Conservation (phyloP, 1,140 invertebrate species). For the Globodera ellingtonae region DNA sequence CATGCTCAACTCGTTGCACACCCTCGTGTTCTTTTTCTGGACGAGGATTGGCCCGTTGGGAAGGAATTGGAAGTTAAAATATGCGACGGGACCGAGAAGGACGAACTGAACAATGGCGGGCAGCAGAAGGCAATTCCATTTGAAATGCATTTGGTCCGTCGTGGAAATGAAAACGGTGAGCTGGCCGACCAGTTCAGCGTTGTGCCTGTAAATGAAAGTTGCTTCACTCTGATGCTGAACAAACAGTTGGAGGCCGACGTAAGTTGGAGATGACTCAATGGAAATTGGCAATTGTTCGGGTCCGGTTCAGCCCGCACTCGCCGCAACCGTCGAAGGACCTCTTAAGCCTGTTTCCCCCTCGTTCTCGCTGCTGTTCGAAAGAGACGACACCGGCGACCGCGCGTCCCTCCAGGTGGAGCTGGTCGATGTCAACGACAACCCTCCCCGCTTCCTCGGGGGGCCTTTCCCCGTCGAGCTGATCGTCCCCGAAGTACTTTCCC, state of each 20-base stretch:
- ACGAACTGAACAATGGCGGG: not conserved
- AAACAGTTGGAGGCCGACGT: slow-evolving; percentile 17
- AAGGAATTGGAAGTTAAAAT: slow-evolving; percentile 25
- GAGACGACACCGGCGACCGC: not conserved
- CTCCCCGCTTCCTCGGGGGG: slow-evolving; percentile 15
- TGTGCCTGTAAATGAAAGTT: slow-evolving; percentile 15
- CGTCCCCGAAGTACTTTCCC: slow-evolving; percentile 2
- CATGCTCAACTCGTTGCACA: not conserved
- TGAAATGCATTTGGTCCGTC: not conserved
- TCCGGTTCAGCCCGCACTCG: not conserved
- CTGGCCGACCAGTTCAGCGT: slow-evolving; percentile 11
- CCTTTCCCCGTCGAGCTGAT: slow-evolving; percentile 19
- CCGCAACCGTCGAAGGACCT: not conserved
- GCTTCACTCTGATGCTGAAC: slow-evolving; percentile 8
- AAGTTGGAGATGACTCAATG: not conserved
- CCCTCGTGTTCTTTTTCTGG: slow-evolving; percentile 14
- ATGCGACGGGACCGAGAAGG: not conserved
- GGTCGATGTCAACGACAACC: slow-evolving; percentile 27
- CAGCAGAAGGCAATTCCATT: not conserved
- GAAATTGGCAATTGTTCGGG: not conserved
- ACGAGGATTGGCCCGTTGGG: slow-evolving; percentile 23
- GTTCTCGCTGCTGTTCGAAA: slow-evolving; percentile 22
- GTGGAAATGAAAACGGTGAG: not conserved
- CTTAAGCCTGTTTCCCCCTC: slow-evolving; percentile 1
- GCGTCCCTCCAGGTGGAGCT: slow-evolving; percentile 20